Evolutionary conservation across 2,888 invertebrate genomes (phyloP).

Genomic region (Malthinus seriepunctatus): DNA sequence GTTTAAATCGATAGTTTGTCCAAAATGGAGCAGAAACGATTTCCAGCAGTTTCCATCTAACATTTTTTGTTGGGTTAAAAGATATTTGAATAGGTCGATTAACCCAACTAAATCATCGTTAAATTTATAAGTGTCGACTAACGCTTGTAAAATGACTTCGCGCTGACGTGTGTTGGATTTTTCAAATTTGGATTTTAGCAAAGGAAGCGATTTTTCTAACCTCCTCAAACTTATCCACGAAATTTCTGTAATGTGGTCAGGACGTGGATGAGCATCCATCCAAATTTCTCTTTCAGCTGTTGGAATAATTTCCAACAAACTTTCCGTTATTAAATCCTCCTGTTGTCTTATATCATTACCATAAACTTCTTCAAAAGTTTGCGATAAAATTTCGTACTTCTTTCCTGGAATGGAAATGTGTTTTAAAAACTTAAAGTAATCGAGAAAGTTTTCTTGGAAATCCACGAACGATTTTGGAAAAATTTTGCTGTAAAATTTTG

Average conservation of each 20-base stretch:
- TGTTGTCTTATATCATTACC: conserved; percentile 9
- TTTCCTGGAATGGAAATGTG: neutral
- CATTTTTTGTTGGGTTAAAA: too few relatives aligned
- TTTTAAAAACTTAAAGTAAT: neutral
- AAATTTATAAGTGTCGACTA: too few relatives aligned
- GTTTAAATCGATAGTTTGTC: too few relatives aligned
- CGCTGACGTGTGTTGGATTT: too few relatives aligned
- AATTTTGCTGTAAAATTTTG: conserved; percentile 5
- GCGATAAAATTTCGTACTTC: neutral
- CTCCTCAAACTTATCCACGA: conserved; percentile 4
- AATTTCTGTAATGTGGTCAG: neutral
- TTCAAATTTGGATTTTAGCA: neutral
- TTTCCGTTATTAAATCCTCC: neutral
- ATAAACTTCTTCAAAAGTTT: conserved; percentile 9
- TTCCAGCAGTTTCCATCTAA: too few relatives aligned
- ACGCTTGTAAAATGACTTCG: too few relatives aligned
- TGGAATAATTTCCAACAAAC: conserved; percentile 10
- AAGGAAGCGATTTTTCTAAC: conserved; percentile 15
- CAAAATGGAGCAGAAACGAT: too few relatives aligned
- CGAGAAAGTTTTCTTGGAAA: neutral
- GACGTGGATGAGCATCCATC: neutral
- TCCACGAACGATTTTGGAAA: conserved; percentile 4
- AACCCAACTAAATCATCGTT: too few relatives aligned
- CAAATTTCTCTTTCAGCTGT: neutral
- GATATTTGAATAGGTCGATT: too few relatives aligned